These are phyloP conservation scores for Meloe dianella DNA, from an alignment of 2,888 invertebrate genomes.

Conservation along the genomic window DNA sequence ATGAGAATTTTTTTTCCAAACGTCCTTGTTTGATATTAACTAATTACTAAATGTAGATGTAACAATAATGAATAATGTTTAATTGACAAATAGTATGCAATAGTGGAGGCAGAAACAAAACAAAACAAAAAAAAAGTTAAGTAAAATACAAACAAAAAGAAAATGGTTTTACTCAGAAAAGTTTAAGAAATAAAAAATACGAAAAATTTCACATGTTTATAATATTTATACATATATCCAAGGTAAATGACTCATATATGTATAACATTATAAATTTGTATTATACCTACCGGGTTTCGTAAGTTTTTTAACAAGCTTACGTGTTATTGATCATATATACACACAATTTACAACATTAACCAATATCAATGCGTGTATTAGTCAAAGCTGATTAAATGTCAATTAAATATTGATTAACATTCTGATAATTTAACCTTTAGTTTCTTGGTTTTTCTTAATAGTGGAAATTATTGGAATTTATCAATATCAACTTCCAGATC, in stretches of 20 bases:
- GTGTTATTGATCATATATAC: slow-evolving; percentile 4
- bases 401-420: not conserved
- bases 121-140: too few relatives aligned
- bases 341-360: not conserved
- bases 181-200: not conserved
- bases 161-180: not conserved
- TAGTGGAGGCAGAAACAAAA: not conserved
- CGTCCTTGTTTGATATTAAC: slow-evolving; percentile 1
- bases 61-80: not conserved
- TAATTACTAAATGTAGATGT: not conserved
- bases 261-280: slow-evolving; percentile 21
- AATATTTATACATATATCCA: slow-evolving; percentile 25
- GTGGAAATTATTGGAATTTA: not conserved
- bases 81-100: not conserved
- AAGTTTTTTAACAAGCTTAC: slow-evolving; percentile 23
- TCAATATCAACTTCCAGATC: not conserved
- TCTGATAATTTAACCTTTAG: not conserved
- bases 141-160: too few relatives aligned
- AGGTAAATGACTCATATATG: slow-evolving; percentile 30
- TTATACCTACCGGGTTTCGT: slow-evolving; percentile 35
- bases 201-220: slow-evolving; percentile 9
- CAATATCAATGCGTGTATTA: not conserved
- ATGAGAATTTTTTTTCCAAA: not conserved
- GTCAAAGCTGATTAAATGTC: not conserved
- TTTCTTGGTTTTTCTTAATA: not conserved